Percentiles rank a stretch among this genome's conserved stretches.
Conservation (phyloP, 2,888 invertebrate genomes). For the Calameuta pallipes region DNA sequence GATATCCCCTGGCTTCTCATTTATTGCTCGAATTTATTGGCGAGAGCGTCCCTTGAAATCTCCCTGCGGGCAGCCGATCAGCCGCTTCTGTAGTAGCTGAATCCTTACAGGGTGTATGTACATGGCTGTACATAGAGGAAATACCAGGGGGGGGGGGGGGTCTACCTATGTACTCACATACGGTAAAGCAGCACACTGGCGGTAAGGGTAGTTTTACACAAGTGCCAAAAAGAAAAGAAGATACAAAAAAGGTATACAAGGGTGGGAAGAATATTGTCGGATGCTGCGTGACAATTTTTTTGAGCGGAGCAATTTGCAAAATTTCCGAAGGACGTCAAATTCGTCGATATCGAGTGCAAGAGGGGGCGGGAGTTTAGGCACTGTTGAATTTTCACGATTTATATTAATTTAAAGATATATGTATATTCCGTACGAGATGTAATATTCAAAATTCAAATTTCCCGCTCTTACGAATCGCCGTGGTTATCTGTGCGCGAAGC, state of each 20-base stretch:
- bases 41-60: constrained; percentile 25
- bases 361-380: fast-evolving
- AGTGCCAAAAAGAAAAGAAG: neutral
- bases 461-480: neutral
- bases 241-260: neutral
- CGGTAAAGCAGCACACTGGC: neutral
- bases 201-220: neutral
- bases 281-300: neutral
- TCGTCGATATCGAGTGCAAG: neutral
- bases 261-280: neutral
- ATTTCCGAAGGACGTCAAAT: neutral
- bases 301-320: neutral
- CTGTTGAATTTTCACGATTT: neutral
- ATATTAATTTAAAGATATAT: constrained; percentile 1
- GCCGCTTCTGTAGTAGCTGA: neutral
- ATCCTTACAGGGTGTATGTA: neutral
- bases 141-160: too few relatives aligned
- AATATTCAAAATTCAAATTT: neutral
- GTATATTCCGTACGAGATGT: neutral
- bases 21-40: constrained; percentile 39
- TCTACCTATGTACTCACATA: neutral
- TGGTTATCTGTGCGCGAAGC: neutral
- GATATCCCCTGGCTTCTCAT: constrained; percentile 36
- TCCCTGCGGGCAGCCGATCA: neutral
- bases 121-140: neutral